These are phyloP conservation scores for Incurvaria masculella DNA, from an alignment of 2,888 invertebrate species.

Conservation along the genomic window DNA sequence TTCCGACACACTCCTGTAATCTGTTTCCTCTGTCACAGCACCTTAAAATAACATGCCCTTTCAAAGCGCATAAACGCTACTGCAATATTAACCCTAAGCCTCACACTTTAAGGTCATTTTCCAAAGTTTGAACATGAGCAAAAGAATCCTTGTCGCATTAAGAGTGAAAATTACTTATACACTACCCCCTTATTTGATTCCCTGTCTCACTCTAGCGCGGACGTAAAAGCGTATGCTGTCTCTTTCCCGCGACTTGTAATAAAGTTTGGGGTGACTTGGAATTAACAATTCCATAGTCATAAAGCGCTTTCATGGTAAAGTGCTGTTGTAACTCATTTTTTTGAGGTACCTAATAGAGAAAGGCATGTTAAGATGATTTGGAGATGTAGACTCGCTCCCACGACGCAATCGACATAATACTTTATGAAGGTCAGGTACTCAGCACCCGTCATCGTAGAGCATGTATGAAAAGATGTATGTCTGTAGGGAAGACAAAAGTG, in stretches of 20 bases:
- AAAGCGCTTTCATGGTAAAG: no score
- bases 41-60: not conserved
- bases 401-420: no score
- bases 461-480: no score
- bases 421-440: no score
- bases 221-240: conserved; percentile 22
- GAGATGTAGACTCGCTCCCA: no score
- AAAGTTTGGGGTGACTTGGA: conserved; percentile 41
- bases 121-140: not conserved
- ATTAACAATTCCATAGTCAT: conserved; percentile 43
- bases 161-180: conserved; percentile 39
- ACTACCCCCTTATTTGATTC: conserved; percentile 41
- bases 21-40: conserved; percentile 30
- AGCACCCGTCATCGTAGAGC: no score
- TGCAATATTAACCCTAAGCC: conserved; percentile 20
- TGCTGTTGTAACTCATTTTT: no score
- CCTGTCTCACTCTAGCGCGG: conserved; percentile 26
- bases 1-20: conserved; percentile 35
- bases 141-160: conserved; percentile 34
- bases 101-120: not conserved
- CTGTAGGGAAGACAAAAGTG: no score
- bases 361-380: no score
- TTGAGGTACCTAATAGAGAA: no score
- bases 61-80: conserved; percentile 8
- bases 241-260: conserved; percentile 29